phyloP scores from a whole-genome alignment of 2,797 vertebrate genomes.

The Myotis planiceps region DNA sequence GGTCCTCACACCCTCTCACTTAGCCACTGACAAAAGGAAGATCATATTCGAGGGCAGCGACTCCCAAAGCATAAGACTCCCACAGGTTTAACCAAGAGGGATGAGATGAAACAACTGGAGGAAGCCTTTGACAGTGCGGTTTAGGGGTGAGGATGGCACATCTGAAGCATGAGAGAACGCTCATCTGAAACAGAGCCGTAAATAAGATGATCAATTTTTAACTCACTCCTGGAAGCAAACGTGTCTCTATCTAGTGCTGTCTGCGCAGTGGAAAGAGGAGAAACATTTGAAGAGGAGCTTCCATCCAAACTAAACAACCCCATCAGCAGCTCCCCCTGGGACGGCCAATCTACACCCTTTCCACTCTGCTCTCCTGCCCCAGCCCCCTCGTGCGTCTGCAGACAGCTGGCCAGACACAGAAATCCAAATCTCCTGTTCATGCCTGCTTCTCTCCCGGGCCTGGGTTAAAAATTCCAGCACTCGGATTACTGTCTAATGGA shows the following conservation, averaged over 20 bases:
- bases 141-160: not conserved
- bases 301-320: not conserved
- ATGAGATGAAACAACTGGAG: not conserved
- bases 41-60: not conserved
- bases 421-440: slow-evolving; percentile 77
- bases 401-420: slow-evolving; percentile 85
- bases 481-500: slow-evolving; percentile 73
- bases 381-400: slow-evolving; percentile 62
- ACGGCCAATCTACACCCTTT: slow-evolving; percentile 67
- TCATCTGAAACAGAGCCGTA: not conserved
- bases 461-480: slow-evolving; percentile 75
- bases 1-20: not conserved
- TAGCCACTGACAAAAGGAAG: not conserved
- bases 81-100: not conserved
- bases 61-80: not conserved
- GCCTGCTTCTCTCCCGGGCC: slow-evolving; percentile 72
- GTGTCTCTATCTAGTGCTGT: not conserved
- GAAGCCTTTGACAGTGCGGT: not conserved
- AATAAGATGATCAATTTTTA: not conserved
- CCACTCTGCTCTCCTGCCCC: not conserved
- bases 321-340: not conserved
- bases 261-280: not conserved
- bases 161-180: not conserved
- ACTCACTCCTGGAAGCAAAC: not conserved
- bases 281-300: not conserved